Base-by-base conservation (phyloP, 2,888 invertebrate genomes). In the Ceriagrion tenellum region DNA sequence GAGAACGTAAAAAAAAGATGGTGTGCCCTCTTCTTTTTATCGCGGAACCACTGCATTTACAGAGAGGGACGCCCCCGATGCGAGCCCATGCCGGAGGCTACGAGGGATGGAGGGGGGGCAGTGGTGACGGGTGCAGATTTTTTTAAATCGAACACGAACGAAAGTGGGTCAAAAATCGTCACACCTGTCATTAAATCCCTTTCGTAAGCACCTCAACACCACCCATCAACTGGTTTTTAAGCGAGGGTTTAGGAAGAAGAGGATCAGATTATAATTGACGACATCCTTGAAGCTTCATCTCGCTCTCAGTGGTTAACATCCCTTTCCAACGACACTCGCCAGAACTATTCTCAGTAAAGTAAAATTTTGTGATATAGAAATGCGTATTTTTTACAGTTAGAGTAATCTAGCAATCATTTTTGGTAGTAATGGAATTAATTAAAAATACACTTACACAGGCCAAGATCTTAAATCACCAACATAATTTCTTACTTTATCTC, bases 121-220 rank as follows among this genome's bases (percentile, higher is more conserved):
- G 69, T 81, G 35, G 81, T 81, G 13, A 81, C 0, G 81, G 81
- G 12, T 6, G 81, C 8, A 47, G 81, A 35, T 35, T 8, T 69
- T 69, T 69, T 35, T 81, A 81, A 81, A 81, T 81, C 81, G 81
- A 81, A 35, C 69, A 23, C 69, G 26, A 0, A 81, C 18, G 35
- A 81, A 81, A 81, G 81, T 81, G 81, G 81, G 81, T 81, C 81
- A 81, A 18, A 81, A 81, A 81, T 81, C 12, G 81, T 81, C 35
- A 81, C 10, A n/a, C 35, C 81, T 35, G 30, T 35, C 81, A 81
- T 35, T 81, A 81, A 35, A 81, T 35, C 47, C 35, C 81, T 13
- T 81, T 18, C 13, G 30, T 35, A 8, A 30, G 16, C 81, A 81
- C 81, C 30, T n/a, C 13, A 30, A 81, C 13, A 35, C 13, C 16